A percentile compares a stretch with the other conserved stretches of the same genome.
These are phyloP conservation scores for Notarius lentiginosus DNA, from an alignment of 2,113 vertebrate genomes.

Conservation along the genomic window DNA sequence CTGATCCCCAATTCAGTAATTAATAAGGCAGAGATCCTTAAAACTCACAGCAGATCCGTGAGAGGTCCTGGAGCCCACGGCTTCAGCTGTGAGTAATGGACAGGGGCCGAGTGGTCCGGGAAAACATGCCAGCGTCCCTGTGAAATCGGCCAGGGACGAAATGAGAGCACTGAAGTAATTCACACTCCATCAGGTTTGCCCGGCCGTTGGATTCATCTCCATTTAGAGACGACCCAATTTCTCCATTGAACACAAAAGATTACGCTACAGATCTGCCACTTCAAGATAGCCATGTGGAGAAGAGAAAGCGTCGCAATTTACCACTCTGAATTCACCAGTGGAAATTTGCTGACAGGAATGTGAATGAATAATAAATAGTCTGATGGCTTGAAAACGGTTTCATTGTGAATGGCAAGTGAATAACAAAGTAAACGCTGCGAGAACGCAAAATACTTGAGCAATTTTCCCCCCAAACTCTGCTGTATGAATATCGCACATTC, in stretches of 20 bases:
- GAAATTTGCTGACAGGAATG: not conserved
- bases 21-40: conserved; percentile 62
- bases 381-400: conserved; percentile 6
- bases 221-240: conserved; percentile 58
- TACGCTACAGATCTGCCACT: conserved; percentile 33
- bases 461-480: not conserved
- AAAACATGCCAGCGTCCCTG: conserved; percentile 1
- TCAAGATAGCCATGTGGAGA: conserved; percentile 11
- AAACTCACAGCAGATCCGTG: conserved; percentile 50
- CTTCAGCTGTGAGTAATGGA: conserved; percentile 11
- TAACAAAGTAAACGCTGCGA: conserved; percentile 4
- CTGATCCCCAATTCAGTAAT: conserved; percentile 58
- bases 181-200: conserved; percentile 37
- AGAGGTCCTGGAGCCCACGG: not conserved
- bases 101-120: conserved; percentile 27
- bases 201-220: conserved; percentile 46
- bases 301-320: conserved; percentile 17
- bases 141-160: conserved; percentile 50
- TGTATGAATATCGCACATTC: not conserved
- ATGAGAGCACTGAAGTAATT: conserved; percentile 47
- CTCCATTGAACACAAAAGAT: conserved; percentile 33
- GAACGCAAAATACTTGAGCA: not conserved
- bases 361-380: conserved; percentile 9
- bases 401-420: conserved; percentile 26
- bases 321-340: conserved; percentile 4